Conservation (phyloP, 2,888 invertebrate genomes). For the Ophioninae sp. region DNA sequence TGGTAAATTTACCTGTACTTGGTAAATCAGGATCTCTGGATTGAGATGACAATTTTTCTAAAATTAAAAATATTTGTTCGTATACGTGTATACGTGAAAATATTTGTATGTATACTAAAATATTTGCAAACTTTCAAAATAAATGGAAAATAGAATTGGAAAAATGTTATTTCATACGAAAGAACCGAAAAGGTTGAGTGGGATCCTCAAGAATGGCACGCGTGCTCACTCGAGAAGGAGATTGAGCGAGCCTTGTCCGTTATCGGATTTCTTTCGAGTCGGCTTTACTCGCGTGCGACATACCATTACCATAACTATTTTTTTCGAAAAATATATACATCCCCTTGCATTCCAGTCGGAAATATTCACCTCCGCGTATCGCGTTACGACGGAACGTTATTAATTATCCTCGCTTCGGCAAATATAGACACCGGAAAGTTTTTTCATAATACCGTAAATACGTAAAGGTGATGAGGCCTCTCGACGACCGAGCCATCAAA, state of each 20-base stretch:
- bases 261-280: conserved; percentile 3
- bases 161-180: too few relatives aligned
- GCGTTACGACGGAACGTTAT: conserved; percentile 21
- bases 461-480: conserved; percentile 36
- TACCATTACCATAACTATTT: not conserved
- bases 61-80: too few relatives aligned
- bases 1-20: too few relatives aligned
- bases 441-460: conserved; percentile 49
- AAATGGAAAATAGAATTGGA: too few relatives aligned
- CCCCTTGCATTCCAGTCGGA: not conserved
- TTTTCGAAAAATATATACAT: not conserved
- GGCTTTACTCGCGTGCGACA: not conserved
- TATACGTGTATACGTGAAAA: too few relatives aligned
- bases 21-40: too few relatives aligned
- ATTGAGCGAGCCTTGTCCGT: not conserved
- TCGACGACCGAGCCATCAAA: conserved; percentile 72
- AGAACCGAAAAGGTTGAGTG: too few relatives aligned
- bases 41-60: too few relatives aligned
- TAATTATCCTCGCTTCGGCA: conserved; percentile 36
- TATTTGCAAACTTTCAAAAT: too few relatives aligned
- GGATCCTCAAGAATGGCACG: not conserved
- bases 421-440: conserved; percentile 31
- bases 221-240: not conserved
- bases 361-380: not conserved
- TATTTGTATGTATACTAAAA: too few relatives aligned